Evolutionary conservation across 2,888 invertebrate genomes (phyloP).

Genomic region (Danaus chrysippus): DNA sequence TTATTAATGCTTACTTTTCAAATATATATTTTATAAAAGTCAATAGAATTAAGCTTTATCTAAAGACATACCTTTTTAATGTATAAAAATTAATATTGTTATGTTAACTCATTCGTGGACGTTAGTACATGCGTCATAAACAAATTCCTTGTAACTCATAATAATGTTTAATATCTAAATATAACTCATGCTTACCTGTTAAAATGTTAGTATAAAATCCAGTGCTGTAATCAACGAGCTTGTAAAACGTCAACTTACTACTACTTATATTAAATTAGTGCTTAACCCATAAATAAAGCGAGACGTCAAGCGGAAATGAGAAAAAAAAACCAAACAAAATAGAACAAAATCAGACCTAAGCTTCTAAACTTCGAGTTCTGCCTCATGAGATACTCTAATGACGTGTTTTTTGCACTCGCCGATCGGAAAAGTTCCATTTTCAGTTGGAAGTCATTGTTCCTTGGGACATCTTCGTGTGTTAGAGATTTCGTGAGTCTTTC

Average conservation of each 20-base stretch:
- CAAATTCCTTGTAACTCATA: too few species aligned
- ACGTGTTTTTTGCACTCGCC: constrained; percentile 73
- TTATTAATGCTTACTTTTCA: too few species aligned
- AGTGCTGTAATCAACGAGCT: constrained; percentile 30
- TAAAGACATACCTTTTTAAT: too few species aligned
- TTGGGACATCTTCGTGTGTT: constrained; percentile 67
- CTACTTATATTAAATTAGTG: constrained; percentile 33
- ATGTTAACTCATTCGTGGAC: background rate
- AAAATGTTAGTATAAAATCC: constrained; percentile 19
- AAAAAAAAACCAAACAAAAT: constrained; percentile 33
- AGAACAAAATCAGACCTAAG: constrained; percentile 73
- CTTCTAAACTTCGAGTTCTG: constrained; percentile 75
- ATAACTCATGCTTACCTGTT: background rate
- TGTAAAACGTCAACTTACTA: constrained; percentile 37
- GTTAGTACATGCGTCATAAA: background rate
- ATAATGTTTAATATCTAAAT: background rate
- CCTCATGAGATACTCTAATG: constrained; percentile 71
- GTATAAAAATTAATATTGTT: background rate
- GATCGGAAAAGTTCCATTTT: constrained; percentile 76
- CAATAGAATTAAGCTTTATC: too few species aligned
- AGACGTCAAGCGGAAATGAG: constrained; percentile 43
- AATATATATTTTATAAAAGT: too few species aligned
- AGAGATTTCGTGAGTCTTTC: constrained; percentile 76
- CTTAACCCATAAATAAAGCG: constrained; percentile 38
- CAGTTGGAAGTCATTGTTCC: constrained; percentile 64